Base-by-base conservation (phyloP, 2,888 invertebrate species). In the Phaonia tiefii region DNA sequence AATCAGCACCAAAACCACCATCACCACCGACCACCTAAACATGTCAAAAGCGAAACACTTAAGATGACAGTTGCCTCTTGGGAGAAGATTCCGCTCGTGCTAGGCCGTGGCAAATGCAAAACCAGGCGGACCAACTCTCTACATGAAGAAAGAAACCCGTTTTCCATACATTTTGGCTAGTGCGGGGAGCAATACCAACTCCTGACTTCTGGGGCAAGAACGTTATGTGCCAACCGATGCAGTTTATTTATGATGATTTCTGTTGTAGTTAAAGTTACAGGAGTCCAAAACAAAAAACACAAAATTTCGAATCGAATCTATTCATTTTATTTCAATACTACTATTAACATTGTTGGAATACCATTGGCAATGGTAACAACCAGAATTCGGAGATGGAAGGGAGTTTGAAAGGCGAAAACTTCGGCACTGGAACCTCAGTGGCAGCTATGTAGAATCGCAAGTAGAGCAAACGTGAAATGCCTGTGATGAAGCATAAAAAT, bases 1-100 rank as follows among this genome's bases (percentile, higher is more conserved):
- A 44, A 31, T 73, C 82, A 82, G 79, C 82, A 31, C 31, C 37
- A 71, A 81, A 80, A 83, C 69, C n/a, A n/a, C n/a, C n/a, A n/a
- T n/a, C n/a, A n/a, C n/a, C n/a, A n/a, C n/a, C n/a, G n/a, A n/a
- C 82, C 82, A 31, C 31, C 37, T 73, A 81, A 80, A 83, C 69
- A 82, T 83, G 82, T 78, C 82, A 83, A 65, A 69, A 69, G 65
- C 67, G 70, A 82, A 82, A 73, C 80, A 82, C 83, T 82, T 83
- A 82, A 80, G 75, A 79, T 83, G 82, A 83, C 82, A 83, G 75
- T 78, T 75, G 74, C 46, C 26, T 44, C 31, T 31, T 5, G 3
- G 8, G 31, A 65, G 58, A n/a, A n/a, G n/a, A n/a, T n/a, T n/a
- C n/a, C n/a, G n/a, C n/a, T n/a, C n/a, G n/a, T n/a, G n/a, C n/a